Conservation (phyloP, 92 coral and sea anemone genomes). For the Pocillopora grandis region DNA sequence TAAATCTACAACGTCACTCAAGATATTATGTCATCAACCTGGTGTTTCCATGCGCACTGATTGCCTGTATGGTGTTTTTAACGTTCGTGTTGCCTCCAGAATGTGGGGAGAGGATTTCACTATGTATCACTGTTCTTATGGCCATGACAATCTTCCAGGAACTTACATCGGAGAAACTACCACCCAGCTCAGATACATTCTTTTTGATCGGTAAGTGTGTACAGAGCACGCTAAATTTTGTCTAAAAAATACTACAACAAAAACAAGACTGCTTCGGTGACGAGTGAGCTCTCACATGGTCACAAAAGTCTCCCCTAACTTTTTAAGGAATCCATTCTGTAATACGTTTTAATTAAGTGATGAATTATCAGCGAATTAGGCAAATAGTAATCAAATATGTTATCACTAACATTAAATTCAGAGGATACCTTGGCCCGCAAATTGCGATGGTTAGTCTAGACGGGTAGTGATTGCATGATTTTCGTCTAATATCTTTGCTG, state of each 20-base stretch:
- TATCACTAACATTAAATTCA: too few relatives aligned
- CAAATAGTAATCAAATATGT: too few relatives aligned
- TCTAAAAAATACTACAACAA: background rate
- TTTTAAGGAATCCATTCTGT: too few relatives aligned
- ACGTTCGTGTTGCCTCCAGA: constrained; percentile 85
- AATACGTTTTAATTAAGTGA: too few relatives aligned
- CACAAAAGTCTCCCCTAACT: too few relatives aligned
- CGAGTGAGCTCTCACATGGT: too few relatives aligned
- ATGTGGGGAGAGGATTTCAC: constrained; percentile 87
- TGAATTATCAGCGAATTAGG: too few relatives aligned
- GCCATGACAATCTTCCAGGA: constrained; percentile 94
- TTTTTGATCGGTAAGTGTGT: constrained; percentile 69
- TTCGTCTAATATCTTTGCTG: too few relatives aligned
- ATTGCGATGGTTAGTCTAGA: too few relatives aligned
- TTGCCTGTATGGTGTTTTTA: constrained; percentile 77
- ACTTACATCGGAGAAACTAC: constrained; percentile 79
- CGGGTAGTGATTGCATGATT: too few relatives aligned
- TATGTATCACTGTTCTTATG: constrained; percentile 86
- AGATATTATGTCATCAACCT: constrained; percentile 73
- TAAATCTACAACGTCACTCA: constrained; percentile 64
- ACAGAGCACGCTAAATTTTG: background rate
- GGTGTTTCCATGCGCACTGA: constrained; percentile 81
- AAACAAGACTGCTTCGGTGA: too few relatives aligned
- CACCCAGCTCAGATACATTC: constrained; percentile 76
- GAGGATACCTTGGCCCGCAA: too few relatives aligned